Conservation (phyloP, 2,888 invertebrate genomes). For the Nineta flava region DNA sequence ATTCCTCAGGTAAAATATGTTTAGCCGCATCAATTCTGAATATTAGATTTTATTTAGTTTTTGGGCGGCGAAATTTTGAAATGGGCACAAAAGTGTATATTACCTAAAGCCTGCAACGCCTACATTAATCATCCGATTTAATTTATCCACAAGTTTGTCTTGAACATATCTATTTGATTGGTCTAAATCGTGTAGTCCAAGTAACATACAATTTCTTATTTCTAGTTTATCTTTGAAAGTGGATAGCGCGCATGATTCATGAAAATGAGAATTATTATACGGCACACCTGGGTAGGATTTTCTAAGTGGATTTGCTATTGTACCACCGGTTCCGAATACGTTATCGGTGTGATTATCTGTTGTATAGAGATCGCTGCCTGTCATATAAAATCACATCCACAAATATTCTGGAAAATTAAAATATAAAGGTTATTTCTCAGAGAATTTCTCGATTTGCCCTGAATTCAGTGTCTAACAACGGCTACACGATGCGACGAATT, state of each 20-base stretch:
- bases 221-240: conserved; percentile 48
- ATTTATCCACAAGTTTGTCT: conserved; percentile 28
- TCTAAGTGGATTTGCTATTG: conserved; percentile 30
- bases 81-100: neutral
- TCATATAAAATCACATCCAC: conserved; percentile 65
- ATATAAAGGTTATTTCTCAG: too few species aligned
- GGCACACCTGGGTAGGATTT: conserved; percentile 41
- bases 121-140: conserved; percentile 32
- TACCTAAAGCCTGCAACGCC: conserved; percentile 39
- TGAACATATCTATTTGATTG: conserved; percentile 37
- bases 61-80: too few species aligned
- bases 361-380: conserved; percentile 22
- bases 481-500: too few species aligned
- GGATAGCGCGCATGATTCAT: conserved; percentile 42
- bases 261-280: conserved; percentile 50
- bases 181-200: conserved; percentile 60
- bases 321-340: conserved; percentile 40
- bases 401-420: conserved; percentile 37
- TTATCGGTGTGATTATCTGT: conserved; percentile 24
- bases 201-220: conserved; percentile 31
- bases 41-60: neutral
- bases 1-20: conserved; percentile 38
- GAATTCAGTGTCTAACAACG: too few species aligned
- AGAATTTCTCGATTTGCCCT: too few species aligned
- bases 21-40: conserved; percentile 32